Evolutionary conservation across 1,140 invertebrate species (phyloP).

Genomic region (Tetragnatha versicolor): DNA sequence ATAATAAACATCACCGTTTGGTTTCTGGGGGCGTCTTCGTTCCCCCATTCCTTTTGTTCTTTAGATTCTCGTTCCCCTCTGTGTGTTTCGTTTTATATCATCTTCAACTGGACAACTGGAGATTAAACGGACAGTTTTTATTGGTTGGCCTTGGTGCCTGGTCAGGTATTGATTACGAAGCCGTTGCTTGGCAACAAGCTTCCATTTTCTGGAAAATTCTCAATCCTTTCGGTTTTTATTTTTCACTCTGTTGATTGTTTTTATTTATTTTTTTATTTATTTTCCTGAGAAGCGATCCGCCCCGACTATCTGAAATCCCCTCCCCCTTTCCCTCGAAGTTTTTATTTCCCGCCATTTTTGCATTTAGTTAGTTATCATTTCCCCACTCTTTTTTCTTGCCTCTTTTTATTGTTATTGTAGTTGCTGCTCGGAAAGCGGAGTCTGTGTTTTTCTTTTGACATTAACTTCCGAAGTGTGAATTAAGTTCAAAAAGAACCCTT

Average conservation of each 20-base stretch:
- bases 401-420: neutral
- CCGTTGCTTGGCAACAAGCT: conserved; percentile 47
- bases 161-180: conserved; percentile 52
- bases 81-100: conserved; percentile 51
- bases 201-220: conserved; percentile 39
- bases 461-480: conserved; percentile 18
- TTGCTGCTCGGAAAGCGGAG: neutral
- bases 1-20: no score
- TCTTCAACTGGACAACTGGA: conserved; percentile 48
- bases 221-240: conserved; percentile 27
- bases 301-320: neutral
- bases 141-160: conserved; percentile 39
- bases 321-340: neutral
- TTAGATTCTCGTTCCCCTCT: conserved; percentile 1
- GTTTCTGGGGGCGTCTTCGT: no score
- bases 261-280: conserved; percentile 14
- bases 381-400: neutral
- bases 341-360: no score
- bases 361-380: no score
- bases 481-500: neutral
- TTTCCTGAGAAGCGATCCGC: conserved; percentile 9
- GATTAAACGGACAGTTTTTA: conserved; percentile 53
- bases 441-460: conserved; percentile 17
- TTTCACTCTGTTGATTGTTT: no score
- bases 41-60: conserved; percentile 11